These are phyloP conservation scores for Oligia fasciuncula DNA, from an alignment of 2,888 invertebrate species.

Conservation along the genomic window DNA sequence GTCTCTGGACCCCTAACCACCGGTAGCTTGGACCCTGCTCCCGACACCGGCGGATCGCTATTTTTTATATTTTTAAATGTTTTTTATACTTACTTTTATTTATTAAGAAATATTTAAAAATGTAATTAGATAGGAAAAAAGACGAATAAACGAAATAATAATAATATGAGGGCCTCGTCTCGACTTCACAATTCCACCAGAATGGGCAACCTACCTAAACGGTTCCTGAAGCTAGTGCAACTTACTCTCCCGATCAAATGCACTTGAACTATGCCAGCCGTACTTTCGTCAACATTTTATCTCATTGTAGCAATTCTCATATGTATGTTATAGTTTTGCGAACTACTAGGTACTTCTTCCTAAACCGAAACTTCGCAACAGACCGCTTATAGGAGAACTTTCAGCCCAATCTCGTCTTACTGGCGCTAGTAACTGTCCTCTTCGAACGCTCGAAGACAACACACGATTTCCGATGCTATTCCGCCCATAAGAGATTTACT, in stretches of 20 bases:
- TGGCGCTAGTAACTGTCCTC: constrained; percentile 24
- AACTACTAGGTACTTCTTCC: background rate
- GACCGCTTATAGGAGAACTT: background rate
- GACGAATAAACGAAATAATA: no score
- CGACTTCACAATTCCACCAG: background rate
- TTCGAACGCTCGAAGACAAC: constrained; percentile 1
- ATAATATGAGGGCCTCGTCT: constrained; percentile 9
- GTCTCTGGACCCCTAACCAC: no score
- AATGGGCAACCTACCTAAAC: background rate
- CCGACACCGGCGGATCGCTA: no score
- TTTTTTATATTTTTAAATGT: no score
- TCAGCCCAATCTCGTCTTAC: no score
- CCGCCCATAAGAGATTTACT: constrained; percentile 19
- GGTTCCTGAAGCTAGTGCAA: constrained; percentile 2
- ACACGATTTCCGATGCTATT: constrained; percentile 14
- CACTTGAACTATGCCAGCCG: background rate
- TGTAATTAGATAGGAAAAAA: no score
- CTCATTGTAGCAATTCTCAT: background rate
- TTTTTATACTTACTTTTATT: no score
- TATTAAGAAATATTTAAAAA: no score
- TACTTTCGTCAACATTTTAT: background rate
- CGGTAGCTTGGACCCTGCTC: no score
- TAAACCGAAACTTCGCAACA: background rate
- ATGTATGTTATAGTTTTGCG: background rate
- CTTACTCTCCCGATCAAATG: background rate